A percentile compares a stretch with the other conserved stretches of the same genome.
Conservation (phyloP, 2,113 vertebrate genomes). For the Colossoma macropomum region DNA sequence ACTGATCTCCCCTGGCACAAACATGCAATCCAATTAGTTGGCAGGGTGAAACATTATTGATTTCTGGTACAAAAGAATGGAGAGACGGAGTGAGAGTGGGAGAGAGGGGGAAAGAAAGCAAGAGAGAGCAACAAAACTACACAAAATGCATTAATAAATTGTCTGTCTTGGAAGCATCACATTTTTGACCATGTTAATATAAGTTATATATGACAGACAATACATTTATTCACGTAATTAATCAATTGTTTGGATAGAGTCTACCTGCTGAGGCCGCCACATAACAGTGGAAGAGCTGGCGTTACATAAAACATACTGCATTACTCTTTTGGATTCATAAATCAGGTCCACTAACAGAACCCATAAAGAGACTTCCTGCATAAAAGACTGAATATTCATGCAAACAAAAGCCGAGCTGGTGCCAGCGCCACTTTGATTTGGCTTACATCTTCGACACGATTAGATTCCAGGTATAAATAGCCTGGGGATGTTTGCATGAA, state of each 20-base stretch:
- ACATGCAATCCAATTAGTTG: constrained; percentile 74
- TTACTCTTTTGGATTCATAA: constrained; percentile 29
- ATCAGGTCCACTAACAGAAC: constrained; percentile 32
- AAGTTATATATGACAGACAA: constrained; percentile 53
- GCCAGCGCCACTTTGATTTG: constrained; percentile 72
- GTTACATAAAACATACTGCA: constrained; percentile 40
- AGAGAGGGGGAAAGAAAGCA: background rate
- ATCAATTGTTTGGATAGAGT: background rate
- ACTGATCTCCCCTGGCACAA: constrained; percentile 67
- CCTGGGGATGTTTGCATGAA: constrained; percentile 76
- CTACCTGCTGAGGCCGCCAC: background rate
- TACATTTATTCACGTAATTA: constrained; percentile 25
- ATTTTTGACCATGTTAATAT: constrained; percentile 42
- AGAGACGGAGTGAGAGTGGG: constrained; percentile 16
- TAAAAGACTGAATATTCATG: constrained; percentile 71
- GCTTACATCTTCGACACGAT: constrained; percentile 77
- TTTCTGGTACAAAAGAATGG: constrained; percentile 52
- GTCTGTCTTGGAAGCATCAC: background rate
- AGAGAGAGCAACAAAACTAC: background rate
- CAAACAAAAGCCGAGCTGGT: constrained; percentile 68
- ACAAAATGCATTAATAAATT: constrained; percentile 21
- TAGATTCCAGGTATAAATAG: constrained; percentile 76
- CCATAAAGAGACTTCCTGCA: constrained; percentile 31
- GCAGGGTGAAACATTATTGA: constrained; percentile 73
- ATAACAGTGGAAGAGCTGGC: background rate